These are phyloP conservation scores for Cotesia typhae DNA, from an alignment of 1,140 invertebrate species.

Conservation along the genomic window DNA sequence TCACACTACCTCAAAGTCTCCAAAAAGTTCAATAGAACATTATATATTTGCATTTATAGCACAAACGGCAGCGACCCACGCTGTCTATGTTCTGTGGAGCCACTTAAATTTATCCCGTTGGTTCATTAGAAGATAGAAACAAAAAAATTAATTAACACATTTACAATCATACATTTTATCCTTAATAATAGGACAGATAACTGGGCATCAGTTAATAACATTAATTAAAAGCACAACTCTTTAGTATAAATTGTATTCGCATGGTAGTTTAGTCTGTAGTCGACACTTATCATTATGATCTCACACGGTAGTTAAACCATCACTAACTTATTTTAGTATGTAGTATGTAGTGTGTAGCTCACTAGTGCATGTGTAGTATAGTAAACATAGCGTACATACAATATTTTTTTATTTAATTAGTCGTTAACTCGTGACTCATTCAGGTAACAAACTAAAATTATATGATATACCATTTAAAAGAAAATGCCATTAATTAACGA, in stretches of 20 bases:
- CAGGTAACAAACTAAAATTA: too few species aligned
- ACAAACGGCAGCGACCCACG: conserved; percentile 53
- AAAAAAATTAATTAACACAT: neutral
- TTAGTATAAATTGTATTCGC: too few species aligned
- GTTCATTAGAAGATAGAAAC: conserved; percentile 49
- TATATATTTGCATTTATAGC: conserved; percentile 53
- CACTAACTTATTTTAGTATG: too few species aligned
- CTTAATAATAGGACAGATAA: neutral
- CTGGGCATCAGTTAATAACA: neutral
- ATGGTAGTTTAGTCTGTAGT: too few species aligned
- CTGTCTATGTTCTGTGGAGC: conserved; percentile 55
- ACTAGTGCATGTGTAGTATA: too few species aligned
- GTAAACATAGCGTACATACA: too few species aligned
- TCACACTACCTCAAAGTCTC: conserved; percentile 26
- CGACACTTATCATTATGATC: too few species aligned
- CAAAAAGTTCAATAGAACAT: conserved; percentile 47
- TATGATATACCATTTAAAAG: neutral
- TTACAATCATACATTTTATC: conserved; percentile 18
- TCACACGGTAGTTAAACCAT: too few species aligned
- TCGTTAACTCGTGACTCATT: too few species aligned
- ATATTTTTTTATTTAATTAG: too few species aligned
- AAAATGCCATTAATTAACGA: conserved; percentile 7
- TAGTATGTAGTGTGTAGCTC: too few species aligned
- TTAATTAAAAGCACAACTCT: too few species aligned
- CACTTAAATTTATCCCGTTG: conserved; percentile 50